phyloP scores from a whole-genome alignment of 2,113 vertebrate genomes.

The Anhinga anhinga region DNA sequence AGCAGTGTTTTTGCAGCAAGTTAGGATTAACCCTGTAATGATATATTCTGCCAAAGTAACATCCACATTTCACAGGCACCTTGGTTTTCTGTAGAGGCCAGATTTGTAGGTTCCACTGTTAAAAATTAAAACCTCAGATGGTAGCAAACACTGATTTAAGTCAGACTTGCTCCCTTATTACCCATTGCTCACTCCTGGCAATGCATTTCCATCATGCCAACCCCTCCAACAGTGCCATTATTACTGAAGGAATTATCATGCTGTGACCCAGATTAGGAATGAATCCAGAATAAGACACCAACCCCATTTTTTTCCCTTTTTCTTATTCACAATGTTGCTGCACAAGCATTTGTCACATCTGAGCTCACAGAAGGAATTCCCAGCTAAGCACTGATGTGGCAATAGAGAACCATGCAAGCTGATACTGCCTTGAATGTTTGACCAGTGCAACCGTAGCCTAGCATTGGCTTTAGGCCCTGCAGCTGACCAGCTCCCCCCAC shows the following conservation, averaged over 20 bases:
- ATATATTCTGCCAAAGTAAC: not conserved
- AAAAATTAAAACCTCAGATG: not conserved
- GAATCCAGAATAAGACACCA: not conserved
- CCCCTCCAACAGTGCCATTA: not conserved
- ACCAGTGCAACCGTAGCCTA: not conserved
- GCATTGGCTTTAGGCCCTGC: not conserved
- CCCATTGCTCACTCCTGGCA: not conserved
- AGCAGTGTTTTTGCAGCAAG: not conserved
- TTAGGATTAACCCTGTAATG: not conserved
- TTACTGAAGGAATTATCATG: not conserved
- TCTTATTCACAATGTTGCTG: not conserved
- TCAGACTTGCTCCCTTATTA: not conserved
- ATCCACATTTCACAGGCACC: not conserved
- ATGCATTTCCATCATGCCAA: not conserved
- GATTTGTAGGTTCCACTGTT: not conserved
- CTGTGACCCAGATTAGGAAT: not conserved
- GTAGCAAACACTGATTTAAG: not conserved
- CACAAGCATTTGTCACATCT: not conserved
- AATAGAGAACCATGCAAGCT: not conserved
- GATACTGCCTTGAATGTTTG: not conserved
- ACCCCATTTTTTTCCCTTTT: not conserved
- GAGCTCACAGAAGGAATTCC: not conserved
- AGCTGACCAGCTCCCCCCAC: not conserved
- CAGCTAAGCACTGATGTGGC: not conserved
- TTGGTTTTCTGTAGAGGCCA: too few species aligned